Percentiles rank a stretch among this genome's conserved stretches.
Conservation (phyloP, 2,113 vertebrate species). For the Hystrix brachyura region DNA sequence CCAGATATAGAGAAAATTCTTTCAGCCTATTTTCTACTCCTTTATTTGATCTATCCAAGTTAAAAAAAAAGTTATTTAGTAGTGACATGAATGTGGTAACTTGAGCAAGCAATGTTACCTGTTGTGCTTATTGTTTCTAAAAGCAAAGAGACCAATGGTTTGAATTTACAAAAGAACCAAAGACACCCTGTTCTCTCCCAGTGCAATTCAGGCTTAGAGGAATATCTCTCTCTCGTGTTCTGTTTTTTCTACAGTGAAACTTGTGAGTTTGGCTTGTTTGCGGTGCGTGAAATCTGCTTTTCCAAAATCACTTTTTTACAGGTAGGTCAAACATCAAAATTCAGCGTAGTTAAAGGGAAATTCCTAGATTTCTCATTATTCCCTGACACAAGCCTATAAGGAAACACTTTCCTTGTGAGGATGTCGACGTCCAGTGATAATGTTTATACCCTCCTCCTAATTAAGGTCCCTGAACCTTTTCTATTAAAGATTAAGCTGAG, state of each 20-base stretch:
- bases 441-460: rapidly evolving
- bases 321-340: not conserved
- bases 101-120: not conserved
- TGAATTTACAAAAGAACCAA: not conserved
- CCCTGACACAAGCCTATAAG: not conserved
- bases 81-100: not conserved
- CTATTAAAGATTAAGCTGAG: not conserved
- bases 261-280: not conserved
- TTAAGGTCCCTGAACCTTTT: not conserved
- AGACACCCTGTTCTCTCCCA: not conserved
- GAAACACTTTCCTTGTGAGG: not conserved
- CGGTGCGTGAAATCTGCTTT: not conserved
- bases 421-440: not conserved
- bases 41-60: not conserved
- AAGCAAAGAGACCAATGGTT: not conserved
- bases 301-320: not conserved
- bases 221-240: not conserved
- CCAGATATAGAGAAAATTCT: not conserved
- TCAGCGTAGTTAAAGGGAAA: not conserved
- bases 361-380: not conserved
- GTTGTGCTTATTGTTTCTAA: not conserved
- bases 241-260: not conserved
- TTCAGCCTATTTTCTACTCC: not conserved
- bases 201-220: not conserved
- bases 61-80: not conserved